Evolutionary conservation across 2,797 vertebrate species (phyloP).

Genomic region (Sternotherus odoratus): DNA sequence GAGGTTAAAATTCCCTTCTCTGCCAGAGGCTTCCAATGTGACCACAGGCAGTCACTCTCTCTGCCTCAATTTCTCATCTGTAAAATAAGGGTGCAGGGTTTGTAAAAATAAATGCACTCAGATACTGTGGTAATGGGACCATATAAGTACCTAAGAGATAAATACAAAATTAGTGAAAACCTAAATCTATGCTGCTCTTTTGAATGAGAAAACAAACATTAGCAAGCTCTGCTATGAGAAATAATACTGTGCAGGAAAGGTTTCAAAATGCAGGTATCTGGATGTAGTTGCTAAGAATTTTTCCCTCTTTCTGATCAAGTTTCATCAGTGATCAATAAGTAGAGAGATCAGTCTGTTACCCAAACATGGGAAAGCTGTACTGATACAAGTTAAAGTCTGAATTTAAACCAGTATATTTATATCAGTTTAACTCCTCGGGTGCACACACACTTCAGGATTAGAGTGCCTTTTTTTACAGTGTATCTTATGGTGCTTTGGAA

Average conservation of each 20-base stretch:
- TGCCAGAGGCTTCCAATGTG: background rate
- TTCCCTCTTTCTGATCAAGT: background rate
- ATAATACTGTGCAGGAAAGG: background rate
- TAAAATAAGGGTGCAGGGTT: background rate
- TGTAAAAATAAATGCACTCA: background rate
- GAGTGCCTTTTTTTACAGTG: background rate
- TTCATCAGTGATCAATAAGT: background rate
- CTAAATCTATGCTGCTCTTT: background rate
- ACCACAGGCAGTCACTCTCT: background rate
- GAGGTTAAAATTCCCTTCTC: background rate
- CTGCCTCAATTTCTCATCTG: background rate
- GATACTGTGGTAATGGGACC: background rate
- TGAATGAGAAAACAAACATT: background rate
- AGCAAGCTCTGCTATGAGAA: background rate
- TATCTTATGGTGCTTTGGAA: background rate
- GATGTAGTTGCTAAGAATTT: background rate
- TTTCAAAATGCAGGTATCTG: background rate
- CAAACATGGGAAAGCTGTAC: background rate
- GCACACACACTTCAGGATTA: background rate
- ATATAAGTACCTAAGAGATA: background rate
- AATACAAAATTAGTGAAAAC: background rate
- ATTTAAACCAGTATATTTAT: background rate
- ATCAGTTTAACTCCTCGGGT: background rate
- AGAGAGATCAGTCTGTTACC: background rate
- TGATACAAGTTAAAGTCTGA: background rate